These are phyloP conservation scores for Galerucella nymphaeae DNA, from an alignment of 2,888 invertebrate genomes.

Conservation along the genomic window DNA sequence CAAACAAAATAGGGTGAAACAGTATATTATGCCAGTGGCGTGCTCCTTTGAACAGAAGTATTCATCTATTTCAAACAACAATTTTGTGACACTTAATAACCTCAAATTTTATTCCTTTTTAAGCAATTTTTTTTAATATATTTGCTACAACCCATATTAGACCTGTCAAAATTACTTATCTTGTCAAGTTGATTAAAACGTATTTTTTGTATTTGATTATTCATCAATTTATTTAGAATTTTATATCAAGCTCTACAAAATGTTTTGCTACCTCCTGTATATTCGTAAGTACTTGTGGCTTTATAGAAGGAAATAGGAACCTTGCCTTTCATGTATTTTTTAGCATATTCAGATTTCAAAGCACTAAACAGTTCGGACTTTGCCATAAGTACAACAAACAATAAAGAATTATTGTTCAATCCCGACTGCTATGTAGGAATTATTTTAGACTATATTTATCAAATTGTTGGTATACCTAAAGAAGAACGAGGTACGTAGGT, in stretches of 20 bases:
- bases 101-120: too few relatives aligned
- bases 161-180: neutral
- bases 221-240: neutral
- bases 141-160: too few relatives aligned
- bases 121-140: too few relatives aligned
- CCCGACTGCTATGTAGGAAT: constrained; percentile 62
- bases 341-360: neutral
- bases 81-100: too few relatives aligned
- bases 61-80: too few relatives aligned
- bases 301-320: too few relatives aligned
- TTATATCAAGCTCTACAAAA: constrained; percentile 46
- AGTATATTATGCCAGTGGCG: too few relatives aligned
- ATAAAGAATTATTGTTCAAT: constrained; percentile 59
- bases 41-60: too few relatives aligned
- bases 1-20: neutral
- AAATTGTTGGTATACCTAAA: constrained; percentile 39
- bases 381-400: constrained; percentile 36
- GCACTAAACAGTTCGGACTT: neutral
- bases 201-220: neutral
- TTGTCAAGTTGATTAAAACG: neutral
- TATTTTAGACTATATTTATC: constrained; percentile 59
- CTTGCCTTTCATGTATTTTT: neutral
- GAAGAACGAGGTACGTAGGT: constrained; percentile 34
- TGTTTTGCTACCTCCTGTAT: constrained; percentile 52
- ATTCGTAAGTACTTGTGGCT: constrained; percentile 45